Evolutionary conservation across 2,888 invertebrate species (phyloP).

Genomic region (Lacanobia wlatinum): DNA sequence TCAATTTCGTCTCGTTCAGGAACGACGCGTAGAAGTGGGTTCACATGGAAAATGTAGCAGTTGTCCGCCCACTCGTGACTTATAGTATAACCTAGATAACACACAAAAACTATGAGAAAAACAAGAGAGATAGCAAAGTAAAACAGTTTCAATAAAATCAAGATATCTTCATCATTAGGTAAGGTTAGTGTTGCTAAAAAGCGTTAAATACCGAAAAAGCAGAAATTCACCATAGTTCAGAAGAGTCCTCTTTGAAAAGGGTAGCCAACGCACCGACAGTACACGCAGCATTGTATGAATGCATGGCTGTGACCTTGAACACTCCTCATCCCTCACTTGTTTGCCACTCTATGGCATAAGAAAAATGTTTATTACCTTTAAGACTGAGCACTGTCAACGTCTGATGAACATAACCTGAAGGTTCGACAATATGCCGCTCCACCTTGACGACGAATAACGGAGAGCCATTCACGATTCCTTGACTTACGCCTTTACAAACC

Average conservation of each 20-base stretch:
- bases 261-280: not conserved
- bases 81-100: slow-evolving; percentile 87
- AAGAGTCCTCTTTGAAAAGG: not conserved
- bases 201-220: too few relatives aligned
- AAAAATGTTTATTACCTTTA: slow-evolving; percentile 76
- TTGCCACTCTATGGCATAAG: not conserved
- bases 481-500: slow-evolving; percentile 89
- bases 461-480: slow-evolving; percentile 88
- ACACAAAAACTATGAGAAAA: not conserved
- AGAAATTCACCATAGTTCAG: too few relatives aligned
- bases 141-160: not conserved
- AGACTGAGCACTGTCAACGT: slow-evolving; percentile 90
- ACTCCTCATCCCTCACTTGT: not conserved
- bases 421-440: slow-evolving; percentile 90
- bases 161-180: not conserved
- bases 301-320: not conserved
- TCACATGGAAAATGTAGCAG: slow-evolving; percentile 90
- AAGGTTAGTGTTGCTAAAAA: not conserved
- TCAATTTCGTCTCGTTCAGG: slow-evolving; percentile 84
- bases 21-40: slow-evolving; percentile 86
- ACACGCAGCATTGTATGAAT: too few relatives aligned
- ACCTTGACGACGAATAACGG: slow-evolving; percentile 90
- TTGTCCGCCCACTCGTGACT: slow-evolving; percentile 92
- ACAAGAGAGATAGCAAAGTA: not conserved
- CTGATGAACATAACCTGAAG: slow-evolving; percentile 88